Conservation (phyloP, 1,140 invertebrate genomes). For the Gonioctena quinquepunctata region DNA sequence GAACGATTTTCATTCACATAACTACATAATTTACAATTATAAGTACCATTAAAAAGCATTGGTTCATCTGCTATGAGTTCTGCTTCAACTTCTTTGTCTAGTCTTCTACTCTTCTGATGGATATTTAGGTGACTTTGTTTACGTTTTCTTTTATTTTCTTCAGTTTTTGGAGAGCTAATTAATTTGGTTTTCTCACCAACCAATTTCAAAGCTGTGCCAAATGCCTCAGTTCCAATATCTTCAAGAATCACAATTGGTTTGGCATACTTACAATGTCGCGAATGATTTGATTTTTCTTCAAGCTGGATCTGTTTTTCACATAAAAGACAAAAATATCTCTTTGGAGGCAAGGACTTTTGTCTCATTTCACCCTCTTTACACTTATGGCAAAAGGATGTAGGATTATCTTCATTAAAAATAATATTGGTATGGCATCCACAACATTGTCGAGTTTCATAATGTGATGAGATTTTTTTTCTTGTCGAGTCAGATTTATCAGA, state of each 20-base stretch:
- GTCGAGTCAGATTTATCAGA: conserved; percentile 12
- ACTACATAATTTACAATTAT: conserved; percentile 61
- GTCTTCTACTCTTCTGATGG: conserved; percentile 11
- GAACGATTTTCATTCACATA: conserved; percentile 52
- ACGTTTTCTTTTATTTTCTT: too few species aligned
- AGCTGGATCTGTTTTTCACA: conserved; percentile 33
- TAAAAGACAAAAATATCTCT: conserved; percentile 33
- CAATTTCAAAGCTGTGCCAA: too few species aligned
- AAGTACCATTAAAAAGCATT: conserved; percentile 53
- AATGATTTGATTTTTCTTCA: conserved; percentile 24
- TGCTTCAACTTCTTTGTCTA: conserved; percentile 31
- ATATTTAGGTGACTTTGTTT: not conserved
- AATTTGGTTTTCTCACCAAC: too few species aligned
- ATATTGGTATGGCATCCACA: too few species aligned
- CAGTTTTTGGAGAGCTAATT: too few species aligned
- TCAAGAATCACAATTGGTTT: conserved; percentile 24
- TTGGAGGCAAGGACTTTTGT: too few species aligned
- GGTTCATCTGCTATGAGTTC: conserved; percentile 44
- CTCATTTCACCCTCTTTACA: too few species aligned
- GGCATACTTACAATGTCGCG: conserved; percentile 32
- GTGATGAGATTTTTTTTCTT: too few species aligned
- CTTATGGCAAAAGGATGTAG: too few species aligned
- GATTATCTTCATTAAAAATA: too few species aligned
- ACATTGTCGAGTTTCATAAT: too few species aligned
- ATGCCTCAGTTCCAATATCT: too few species aligned